These are phyloP conservation scores for Poeciliopsis infans DNA, from an alignment of 2,797 vertebrate genomes.

Conservation along the genomic window DNA sequence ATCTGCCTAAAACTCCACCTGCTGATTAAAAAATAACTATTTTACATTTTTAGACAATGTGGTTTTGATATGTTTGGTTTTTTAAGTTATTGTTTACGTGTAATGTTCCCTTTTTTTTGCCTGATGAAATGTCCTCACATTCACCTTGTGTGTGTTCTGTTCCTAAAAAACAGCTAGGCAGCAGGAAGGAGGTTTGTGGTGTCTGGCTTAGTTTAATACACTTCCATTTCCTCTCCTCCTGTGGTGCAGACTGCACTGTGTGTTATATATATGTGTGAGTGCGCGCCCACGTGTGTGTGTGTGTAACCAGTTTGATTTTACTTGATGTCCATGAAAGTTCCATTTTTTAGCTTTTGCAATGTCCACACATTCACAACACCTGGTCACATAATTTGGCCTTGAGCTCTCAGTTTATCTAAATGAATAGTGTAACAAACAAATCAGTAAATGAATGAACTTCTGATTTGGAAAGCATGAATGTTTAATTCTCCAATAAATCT, in stretches of 20 bases:
- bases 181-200: constrained; percentile 81
- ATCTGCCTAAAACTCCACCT: not conserved
- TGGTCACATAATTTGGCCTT: not conserved
- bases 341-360: not conserved
- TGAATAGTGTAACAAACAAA: not conserved
- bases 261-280: not conserved
- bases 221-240: constrained; percentile 75
- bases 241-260: constrained; percentile 55
- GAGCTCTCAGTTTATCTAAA: not conserved
- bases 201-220: constrained; percentile 78
- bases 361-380: not conserved
- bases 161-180: constrained; percentile 62
- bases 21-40: not conserved
- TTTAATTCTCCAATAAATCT: not conserved
- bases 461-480: not conserved
- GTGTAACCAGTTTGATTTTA: constrained; percentile 15
- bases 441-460: not conserved
- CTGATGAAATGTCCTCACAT: not conserved
- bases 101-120: not conserved
- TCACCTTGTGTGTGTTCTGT: constrained; percentile 8
- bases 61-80: not conserved
- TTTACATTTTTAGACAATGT: not conserved
- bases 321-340: not conserved
- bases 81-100: not conserved
- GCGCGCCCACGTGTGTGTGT: constrained; percentile 29